Conservation (phyloP, 2,888 invertebrate species). For the Yponomeuta sedellus region DNA sequence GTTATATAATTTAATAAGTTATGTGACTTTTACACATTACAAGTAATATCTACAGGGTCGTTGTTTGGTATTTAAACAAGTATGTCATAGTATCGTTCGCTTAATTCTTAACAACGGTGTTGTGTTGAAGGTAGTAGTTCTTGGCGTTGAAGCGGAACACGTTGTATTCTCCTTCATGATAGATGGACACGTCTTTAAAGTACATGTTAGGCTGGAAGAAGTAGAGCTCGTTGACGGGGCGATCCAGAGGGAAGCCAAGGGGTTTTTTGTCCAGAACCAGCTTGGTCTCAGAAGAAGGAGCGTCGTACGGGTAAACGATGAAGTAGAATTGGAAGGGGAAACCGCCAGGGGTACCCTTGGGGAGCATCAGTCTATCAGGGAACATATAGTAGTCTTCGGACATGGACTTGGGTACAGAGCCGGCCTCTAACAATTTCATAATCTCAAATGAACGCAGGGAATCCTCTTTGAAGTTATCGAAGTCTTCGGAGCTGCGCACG, state of each 20-base stretch:
- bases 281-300: constrained; percentile 38
- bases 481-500: constrained; percentile 74
- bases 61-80: background rate
- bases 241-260: constrained; percentile 63
- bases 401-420: constrained; percentile 31
- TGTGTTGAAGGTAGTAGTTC: constrained; percentile 23
- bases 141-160: constrained; percentile 39
- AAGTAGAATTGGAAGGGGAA: constrained; percentile 71
- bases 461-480: constrained; percentile 72
- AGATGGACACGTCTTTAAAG: constrained; percentile 76
- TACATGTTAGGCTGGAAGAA: constrained; percentile 76
- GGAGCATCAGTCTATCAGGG: constrained; percentile 75
- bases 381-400: constrained; percentile 69
- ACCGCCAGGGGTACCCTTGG: constrained; percentile 74
- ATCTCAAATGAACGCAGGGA: constrained; percentile 71
- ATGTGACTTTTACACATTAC: background rate
- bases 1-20: background rate
- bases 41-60: background rate
- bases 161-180: constrained; percentile 59
- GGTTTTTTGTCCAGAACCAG: constrained; percentile 56
- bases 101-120: constrained; percentile 3
- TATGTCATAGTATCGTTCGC: background rate
- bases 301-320: constrained; percentile 57
- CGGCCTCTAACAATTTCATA: constrained; percentile 62
- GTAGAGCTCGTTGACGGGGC: constrained; percentile 57